A percentile compares a stretch with the other conserved stretches of the same genome.
These are phyloP conservation scores for Odontesthes bonariensis DNA, from an alignment of 2,113 vertebrate species.

Conservation along the genomic window DNA sequence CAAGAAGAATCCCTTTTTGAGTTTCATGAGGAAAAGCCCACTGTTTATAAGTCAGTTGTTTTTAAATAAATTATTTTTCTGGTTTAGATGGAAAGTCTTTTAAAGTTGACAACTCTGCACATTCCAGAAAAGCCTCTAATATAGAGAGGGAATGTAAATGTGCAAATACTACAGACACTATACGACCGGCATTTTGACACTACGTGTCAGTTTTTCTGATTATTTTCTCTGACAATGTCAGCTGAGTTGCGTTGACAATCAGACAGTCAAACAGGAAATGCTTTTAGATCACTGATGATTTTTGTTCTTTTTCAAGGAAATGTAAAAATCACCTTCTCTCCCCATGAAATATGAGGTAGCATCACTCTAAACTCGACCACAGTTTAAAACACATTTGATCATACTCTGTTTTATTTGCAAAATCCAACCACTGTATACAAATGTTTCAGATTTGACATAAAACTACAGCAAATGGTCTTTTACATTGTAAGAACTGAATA, in stretches of 20 bases:
- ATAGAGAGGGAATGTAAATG: neutral
- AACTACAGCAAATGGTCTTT: too few relatives aligned
- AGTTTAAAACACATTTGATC: too few relatives aligned
- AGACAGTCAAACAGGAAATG: conserved; percentile 14
- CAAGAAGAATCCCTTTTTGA: neutral
- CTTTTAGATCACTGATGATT: neutral
- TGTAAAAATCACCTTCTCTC: neutral
- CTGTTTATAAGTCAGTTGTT: too few relatives aligned
- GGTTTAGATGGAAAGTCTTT: neutral
- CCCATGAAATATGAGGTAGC: too few relatives aligned
- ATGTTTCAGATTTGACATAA: neutral
- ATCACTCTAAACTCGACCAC: too few relatives aligned
- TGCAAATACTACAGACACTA: neutral
- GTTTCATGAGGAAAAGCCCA: neutral
- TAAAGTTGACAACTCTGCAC: neutral
- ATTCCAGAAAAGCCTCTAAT: neutral
- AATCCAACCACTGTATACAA: rapidly evolving
- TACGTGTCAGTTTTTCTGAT: neutral
- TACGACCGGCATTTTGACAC: neutral
- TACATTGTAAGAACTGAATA: too few relatives aligned
- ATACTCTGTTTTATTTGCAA: neutral
- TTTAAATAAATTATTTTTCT: neutral
- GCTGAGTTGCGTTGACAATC: neutral
- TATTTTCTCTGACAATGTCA: neutral
- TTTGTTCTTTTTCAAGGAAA: neutral